Percentiles rank a stretch among this genome's conserved stretches.
These are phyloP conservation scores for Lamellibrachia luymesi DNA, from an alignment of 1,140 invertebrate genomes.

Conservation along the genomic window DNA sequence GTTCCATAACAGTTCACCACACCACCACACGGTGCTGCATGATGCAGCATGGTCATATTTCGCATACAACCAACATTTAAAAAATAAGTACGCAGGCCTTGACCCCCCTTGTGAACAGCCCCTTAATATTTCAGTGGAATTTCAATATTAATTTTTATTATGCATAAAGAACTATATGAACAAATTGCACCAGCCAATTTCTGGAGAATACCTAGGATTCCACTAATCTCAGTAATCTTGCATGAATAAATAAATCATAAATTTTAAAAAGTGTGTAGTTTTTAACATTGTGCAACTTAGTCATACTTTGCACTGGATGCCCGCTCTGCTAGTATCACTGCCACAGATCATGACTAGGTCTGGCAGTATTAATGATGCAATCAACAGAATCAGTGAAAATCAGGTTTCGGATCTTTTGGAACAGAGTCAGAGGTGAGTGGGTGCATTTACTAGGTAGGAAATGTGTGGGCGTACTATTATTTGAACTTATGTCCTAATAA, in stretches of 20 bases:
- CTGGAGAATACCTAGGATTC: background rate
- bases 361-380: background rate
- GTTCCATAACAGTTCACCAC: too few relatives aligned
- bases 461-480: background rate
- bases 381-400: constrained; percentile 1
- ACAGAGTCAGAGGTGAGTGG: background rate
- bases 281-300: background rate
- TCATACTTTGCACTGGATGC: background rate
- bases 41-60: too few relatives aligned
- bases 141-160: too few relatives aligned
- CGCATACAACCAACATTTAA: too few relatives aligned
- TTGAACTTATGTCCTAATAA: background rate
- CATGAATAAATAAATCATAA: background rate
- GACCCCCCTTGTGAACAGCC: too few relatives aligned
- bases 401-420: background rate
- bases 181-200: background rate
- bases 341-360: background rate
- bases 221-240: background rate
- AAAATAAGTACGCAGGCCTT: too few relatives aligned
- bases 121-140: too few relatives aligned
- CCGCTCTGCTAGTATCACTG: background rate
- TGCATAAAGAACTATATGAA: too few relatives aligned
- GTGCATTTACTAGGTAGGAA: background rate
- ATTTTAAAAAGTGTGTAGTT: background rate
- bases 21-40: too few relatives aligned